Evolutionary conservation across 2,113 vertebrate species (phyloP).

Genomic region (Centrocercus urophasianus): DNA sequence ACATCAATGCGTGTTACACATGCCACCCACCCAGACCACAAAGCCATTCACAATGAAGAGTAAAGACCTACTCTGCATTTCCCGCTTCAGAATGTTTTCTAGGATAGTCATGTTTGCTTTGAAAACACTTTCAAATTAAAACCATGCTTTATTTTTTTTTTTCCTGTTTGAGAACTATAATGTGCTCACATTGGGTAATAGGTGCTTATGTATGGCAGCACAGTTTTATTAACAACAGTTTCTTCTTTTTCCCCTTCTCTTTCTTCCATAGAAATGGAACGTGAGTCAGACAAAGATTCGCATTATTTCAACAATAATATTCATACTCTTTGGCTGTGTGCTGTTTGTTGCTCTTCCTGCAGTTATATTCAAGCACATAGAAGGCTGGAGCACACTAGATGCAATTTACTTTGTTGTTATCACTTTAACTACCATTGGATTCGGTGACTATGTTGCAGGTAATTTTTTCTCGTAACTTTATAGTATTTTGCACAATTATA

Average conservation of each 20-base stretch:
- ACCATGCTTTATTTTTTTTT: not conserved
- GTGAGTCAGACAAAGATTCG: conserved; percentile 99
- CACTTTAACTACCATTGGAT: conserved; percentile 97
- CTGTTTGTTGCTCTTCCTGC: conserved; percentile 96
- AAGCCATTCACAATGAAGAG: not conserved
- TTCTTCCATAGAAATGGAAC: conserved; percentile 90
- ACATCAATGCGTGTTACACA: not conserved
- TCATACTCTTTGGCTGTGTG: conserved; percentile 96
- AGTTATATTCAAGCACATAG: conserved; percentile 97
- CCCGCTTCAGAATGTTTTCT: not conserved
- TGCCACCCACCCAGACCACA: not conserved
- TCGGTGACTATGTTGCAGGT: conserved; percentile 97
- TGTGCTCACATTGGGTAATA: not conserved
- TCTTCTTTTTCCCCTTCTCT: conserved; percentile 37
- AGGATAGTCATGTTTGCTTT: not conserved
- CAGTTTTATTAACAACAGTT: conserved; percentile 43
- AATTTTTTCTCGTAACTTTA: conserved; percentile 60
- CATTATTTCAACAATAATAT: conserved; percentile 96
- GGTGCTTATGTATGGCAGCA: not conserved
- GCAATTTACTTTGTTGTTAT: conserved; percentile 99
- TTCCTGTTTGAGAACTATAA: not conserved
- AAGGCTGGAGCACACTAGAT: conserved; percentile 95
- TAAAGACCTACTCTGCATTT: not conserved
- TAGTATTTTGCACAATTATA: not conserved
- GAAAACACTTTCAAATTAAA: not conserved